These are phyloP conservation scores for Lepidochitona cinerea DNA, from an alignment of 2,888 invertebrate genomes.

Conservation along the genomic window DNA sequence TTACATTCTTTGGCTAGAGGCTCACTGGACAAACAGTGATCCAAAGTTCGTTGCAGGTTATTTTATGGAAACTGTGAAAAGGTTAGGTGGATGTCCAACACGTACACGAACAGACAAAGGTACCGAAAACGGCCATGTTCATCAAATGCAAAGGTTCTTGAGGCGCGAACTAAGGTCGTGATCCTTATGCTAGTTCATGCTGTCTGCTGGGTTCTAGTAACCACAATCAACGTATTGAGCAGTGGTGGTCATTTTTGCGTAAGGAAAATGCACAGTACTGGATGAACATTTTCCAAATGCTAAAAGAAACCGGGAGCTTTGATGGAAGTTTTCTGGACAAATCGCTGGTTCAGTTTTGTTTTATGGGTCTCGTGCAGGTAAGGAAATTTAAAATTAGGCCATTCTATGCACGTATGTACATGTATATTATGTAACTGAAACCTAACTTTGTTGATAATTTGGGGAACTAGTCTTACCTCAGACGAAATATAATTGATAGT, in stretches of 20 bases:
- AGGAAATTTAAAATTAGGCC: no score
- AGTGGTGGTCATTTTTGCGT: background rate
- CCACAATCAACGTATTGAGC: no score
- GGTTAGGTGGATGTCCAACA: slow-evolving; percentile 2
- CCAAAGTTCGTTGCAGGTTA: slow-evolving; percentile 17
- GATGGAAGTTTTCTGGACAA: background rate
- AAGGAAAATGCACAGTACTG: background rate
- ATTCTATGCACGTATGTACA: no score
- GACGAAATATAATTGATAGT: no score
- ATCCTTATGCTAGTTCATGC: background rate
- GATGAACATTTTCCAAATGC: background rate
- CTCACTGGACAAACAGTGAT: slow-evolving; percentile 25
- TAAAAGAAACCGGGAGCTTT: background rate
- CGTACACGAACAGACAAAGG: background rate
- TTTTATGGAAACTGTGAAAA: background rate
- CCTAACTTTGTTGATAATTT: no score
- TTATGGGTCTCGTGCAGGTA: background rate
- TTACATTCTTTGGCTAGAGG: slow-evolving; percentile 29
- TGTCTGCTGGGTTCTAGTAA: background rate
- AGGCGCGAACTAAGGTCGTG: background rate
- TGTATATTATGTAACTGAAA: no score
- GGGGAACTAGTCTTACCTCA: no score
- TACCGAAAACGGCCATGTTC: slow-evolving; percentile 8
- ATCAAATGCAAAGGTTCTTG: slow-evolving; percentile 13
- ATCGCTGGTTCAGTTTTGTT: background rate